These are phyloP conservation scores for Hyles vespertilio DNA, from an alignment of 1,140 invertebrate genomes.

Conservation along the genomic window DNA sequence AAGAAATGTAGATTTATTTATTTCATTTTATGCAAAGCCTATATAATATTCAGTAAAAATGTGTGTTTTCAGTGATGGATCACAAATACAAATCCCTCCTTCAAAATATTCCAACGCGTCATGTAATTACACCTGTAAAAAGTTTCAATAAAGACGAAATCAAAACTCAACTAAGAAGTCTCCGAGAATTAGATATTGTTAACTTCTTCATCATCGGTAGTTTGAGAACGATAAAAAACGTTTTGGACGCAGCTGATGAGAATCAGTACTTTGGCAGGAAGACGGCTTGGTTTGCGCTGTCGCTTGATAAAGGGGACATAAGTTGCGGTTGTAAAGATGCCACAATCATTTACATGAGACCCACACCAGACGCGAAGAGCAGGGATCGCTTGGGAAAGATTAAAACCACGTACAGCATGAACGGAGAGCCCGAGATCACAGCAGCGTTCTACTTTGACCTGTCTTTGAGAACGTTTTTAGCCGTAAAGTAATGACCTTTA, in stretches of 20 bases:
- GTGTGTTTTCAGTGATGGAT: constrained; percentile 83
- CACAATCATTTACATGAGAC: constrained; percentile 81
- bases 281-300: constrained; percentile 77
- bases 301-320: constrained; percentile 81
- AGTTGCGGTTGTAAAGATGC: constrained; percentile 82
- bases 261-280: constrained; percentile 74
- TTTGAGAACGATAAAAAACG: constrained; percentile 81
- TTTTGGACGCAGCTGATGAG: constrained; percentile 78
- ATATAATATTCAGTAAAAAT: constrained; percentile 3
- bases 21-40: too few species aligned
- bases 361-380: constrained; percentile 77
- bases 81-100: constrained; percentile 94
- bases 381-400: constrained; percentile 80
- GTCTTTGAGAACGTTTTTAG: constrained; percentile 81
- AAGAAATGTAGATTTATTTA: too few species aligned
- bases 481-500: constrained; percentile 80
- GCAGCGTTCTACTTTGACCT: constrained; percentile 93
- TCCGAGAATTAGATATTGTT: constrained; percentile 89
- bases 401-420: constrained; percentile 82
- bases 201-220: constrained; percentile 91
- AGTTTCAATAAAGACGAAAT: constrained; percentile 71
- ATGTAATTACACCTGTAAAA: constrained; percentile 85
- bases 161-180: constrained; percentile 80
- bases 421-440: constrained; percentile 81
- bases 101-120: constrained; percentile 90